Percentiles rank a stretch among this genome's conserved stretches.
Conservation (phyloP, 2,797 vertebrate genomes). For the Fistularia commersonii region DNA sequence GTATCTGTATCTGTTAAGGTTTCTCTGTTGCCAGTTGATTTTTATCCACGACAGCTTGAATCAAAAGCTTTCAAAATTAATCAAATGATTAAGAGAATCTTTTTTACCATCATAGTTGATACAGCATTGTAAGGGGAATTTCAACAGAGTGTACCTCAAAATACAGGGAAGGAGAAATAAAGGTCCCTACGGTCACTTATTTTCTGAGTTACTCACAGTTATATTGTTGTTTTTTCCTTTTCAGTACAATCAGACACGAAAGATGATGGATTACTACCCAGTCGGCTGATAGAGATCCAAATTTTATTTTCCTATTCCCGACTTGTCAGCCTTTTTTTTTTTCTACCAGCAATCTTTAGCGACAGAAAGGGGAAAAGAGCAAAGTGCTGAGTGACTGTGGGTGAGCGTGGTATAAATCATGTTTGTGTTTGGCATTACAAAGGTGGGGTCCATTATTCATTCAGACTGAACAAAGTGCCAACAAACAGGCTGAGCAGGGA, state of each 20-base stretch:
- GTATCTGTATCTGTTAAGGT: too few species aligned
- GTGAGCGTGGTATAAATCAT: constrained; percentile 49
- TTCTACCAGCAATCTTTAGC: constrained; percentile 16
- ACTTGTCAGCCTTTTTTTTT: constrained; percentile 29
- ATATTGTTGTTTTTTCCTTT: constrained; percentile 2
- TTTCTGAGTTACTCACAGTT: too few species aligned
- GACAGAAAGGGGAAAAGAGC: constrained; percentile 45
- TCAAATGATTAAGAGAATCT: too few species aligned
- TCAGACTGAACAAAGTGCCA: constrained; percentile 44
- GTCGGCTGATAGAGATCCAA: constrained; percentile 17
- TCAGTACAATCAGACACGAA: constrained; percentile 6
- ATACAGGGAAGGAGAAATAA: too few species aligned
- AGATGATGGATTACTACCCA: constrained; percentile 26
- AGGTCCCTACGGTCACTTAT: too few species aligned
- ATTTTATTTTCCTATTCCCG: constrained; percentile 32
- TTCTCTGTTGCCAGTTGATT: too few species aligned
- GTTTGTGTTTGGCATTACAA: constrained; percentile 53
- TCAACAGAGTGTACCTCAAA: too few species aligned
- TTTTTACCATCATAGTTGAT: too few species aligned
- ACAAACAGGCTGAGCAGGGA: constrained; percentile 24
- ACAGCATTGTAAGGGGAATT: too few species aligned
- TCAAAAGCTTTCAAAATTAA: too few species aligned
- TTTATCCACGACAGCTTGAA: too few species aligned
- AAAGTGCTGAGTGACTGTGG: constrained; percentile 43
- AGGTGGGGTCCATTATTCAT: constrained; percentile 54